Base-by-base conservation (phyloP, 2,797 vertebrate species). In the Aulostomus chinensis region DNA sequence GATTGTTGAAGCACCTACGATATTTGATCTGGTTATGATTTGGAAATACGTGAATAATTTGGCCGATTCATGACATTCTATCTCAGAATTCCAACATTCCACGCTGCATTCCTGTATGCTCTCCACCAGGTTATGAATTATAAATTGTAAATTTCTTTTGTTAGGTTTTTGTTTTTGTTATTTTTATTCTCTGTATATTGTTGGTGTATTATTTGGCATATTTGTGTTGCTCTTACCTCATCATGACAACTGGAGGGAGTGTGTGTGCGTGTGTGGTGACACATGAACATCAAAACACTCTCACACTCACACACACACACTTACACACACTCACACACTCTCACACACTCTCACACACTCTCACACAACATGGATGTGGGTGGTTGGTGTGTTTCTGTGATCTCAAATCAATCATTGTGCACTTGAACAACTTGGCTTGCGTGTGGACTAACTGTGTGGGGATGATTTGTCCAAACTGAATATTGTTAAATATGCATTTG, bases 401-500 rank as follows among this genome's bases (percentile, higher is more conserved):
- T 81, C 80, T 81, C 62, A 57, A 84, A 78, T 87, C 83, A 85
- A 79, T 86, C 81, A 81, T 80, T 17, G 76, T 86, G 86, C 89
- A 90, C 90, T 89, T 89, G 87, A 90, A 87, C 81, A 81, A 73
- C 79, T 72, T 74, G 70, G 86, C 81, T 86, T 89, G 86, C 70
- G 84, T 88, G 85, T 88, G 72, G 78, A 87, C 79, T 85, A 86
- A 87, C 80, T 80, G 82, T 85, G 85, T 86, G 87, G 69, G 80
- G 78, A 80, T 79, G 82, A 82, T 63, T 42, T 84, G 83, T 86
- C 57, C 1, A 60, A 64, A 65, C 61, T 87, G 77, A 86, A 80
- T 88, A 81, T 89, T 91, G 84, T 90, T 89, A 66, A 87, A 88
- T 86, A 88, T 87, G 86, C 89, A 87, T 90, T 87, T 85, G 82